Conservation (phyloP, 1,140 invertebrate species). For the Ceratina japonica region DNA sequence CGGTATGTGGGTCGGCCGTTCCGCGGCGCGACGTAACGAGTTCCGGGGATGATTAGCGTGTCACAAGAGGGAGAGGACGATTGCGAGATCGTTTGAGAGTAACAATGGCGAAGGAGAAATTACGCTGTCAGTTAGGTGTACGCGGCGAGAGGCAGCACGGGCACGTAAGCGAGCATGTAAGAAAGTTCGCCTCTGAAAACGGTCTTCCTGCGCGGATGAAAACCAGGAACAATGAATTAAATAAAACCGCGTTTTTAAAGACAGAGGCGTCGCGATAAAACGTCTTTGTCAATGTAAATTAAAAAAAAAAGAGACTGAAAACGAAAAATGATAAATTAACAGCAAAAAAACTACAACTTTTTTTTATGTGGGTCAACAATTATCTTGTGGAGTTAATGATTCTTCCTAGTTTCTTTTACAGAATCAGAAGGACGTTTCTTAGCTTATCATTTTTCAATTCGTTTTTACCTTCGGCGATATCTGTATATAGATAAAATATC, state of each 20-base stretch:
- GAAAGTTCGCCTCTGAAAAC: conserved; percentile 3
- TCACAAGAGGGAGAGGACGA: conserved; percentile 55
- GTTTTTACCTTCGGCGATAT: too few relatives aligned
- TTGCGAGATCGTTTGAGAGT: conserved; percentile 63
- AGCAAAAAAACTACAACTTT: too few relatives aligned
- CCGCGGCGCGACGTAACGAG: conserved; percentile 49
- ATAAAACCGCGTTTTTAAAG: neutral
- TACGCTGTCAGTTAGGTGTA: conserved; percentile 53
- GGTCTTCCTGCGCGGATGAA: neutral
- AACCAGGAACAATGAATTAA: neutral
- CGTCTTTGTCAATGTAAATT: too few relatives aligned
- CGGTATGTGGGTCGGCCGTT: conserved; percentile 52
- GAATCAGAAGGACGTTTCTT: too few relatives aligned
- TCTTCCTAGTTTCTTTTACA: too few relatives aligned
- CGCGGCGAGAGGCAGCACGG: neutral
- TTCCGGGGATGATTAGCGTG: conserved; percentile 63
- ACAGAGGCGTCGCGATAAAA: too few relatives aligned
- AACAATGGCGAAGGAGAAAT: conserved; percentile 64
- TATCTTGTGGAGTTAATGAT: too few relatives aligned
- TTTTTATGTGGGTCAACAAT: too few relatives aligned
- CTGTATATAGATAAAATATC: too few relatives aligned
- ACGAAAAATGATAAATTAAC: too few relatives aligned
- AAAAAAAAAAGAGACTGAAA: too few relatives aligned
- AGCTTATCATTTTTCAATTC: too few relatives aligned
- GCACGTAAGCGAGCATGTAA: conserved; percentile 35